Conservation (phyloP, 1,140 invertebrate genomes). For the Conus ventricosus region DNA sequence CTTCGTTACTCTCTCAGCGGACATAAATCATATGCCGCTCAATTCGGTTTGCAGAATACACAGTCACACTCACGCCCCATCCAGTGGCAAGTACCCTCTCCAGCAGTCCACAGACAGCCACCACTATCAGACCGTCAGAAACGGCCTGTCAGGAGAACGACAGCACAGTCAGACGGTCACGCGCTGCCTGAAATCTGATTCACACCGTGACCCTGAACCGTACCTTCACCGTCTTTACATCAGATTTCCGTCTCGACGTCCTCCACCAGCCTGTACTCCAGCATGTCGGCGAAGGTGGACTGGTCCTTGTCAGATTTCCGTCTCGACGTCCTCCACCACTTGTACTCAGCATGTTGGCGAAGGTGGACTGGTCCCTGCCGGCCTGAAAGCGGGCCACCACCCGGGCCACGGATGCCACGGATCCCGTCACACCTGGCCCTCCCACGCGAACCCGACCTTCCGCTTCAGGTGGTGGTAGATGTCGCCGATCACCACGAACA, state of each 20-base stretch:
- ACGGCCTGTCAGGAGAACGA: too few relatives aligned
- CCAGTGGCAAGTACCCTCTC: too few relatives aligned
- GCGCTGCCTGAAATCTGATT: too few relatives aligned
- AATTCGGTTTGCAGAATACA: too few relatives aligned
- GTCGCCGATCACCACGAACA: constrained; percentile 67
- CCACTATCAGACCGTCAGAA: too few relatives aligned
- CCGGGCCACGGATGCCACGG: constrained; percentile 50
- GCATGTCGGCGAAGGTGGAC: constrained; percentile 64
- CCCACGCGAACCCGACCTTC: constrained; percentile 68
- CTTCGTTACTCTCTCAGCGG: too few relatives aligned
- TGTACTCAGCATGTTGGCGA: constrained; percentile 67
- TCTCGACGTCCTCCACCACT: constrained; percentile 68
- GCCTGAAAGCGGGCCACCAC: constrained; percentile 64
- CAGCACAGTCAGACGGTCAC: too few relatives aligned
- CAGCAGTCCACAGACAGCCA: too few relatives aligned
- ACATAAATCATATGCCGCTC: too few relatives aligned
- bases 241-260: constrained; percentile 59
- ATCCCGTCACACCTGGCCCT: constrained; percentile 66
- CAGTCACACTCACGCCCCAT: too few relatives aligned
- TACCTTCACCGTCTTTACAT: too few relatives aligned
- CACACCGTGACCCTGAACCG: too few relatives aligned
- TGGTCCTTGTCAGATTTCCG: constrained; percentile 63
- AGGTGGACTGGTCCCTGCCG: constrained; percentile 60
- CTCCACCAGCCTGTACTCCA: constrained; percentile 67
- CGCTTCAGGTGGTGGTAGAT: constrained; percentile 67